A percentile compares a stretch with the other conserved stretches of the same genome.
Conservation (phyloP, 2,797 vertebrate species). For the Fundulus diaphanus region DNA sequence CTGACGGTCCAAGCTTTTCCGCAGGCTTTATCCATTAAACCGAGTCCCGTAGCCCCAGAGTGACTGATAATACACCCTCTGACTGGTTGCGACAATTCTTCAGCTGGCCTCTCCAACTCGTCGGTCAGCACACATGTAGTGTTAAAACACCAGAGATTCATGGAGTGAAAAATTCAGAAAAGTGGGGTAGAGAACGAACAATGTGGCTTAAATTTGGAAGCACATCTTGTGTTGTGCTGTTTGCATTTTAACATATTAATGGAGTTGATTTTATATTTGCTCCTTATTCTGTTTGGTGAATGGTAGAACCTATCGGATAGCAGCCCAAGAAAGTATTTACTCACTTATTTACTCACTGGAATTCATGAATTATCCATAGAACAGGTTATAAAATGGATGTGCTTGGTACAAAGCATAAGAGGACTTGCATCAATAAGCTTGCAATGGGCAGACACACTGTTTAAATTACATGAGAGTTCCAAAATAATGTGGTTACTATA, state of each 20-base stretch:
- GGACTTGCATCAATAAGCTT: too few relatives aligned
- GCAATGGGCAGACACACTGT: too few relatives aligned
- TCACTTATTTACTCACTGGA: too few relatives aligned
- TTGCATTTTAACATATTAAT: not conserved
- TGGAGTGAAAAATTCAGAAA: constrained; percentile 24
- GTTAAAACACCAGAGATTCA: constrained; percentile 54
- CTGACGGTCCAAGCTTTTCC: constrained; percentile 53
- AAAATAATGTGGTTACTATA: too few relatives aligned
- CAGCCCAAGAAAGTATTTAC: too few relatives aligned
- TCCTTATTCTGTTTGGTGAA: too few relatives aligned
- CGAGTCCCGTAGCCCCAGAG: constrained; percentile 54
- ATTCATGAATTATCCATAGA: too few relatives aligned
- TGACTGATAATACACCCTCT: constrained; percentile 53
- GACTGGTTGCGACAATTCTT: constrained; percentile 39
- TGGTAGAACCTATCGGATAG: too few relatives aligned
- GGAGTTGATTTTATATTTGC: not conserved
- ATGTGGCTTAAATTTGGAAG: constrained; percentile 17
- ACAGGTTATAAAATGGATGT: too few relatives aligned
- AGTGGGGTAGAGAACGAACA: constrained; percentile 51
- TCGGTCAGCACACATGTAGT: constrained; percentile 54
- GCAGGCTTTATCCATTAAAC: constrained; percentile 70
- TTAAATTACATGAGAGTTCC: too few relatives aligned
- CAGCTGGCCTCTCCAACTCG: constrained; percentile 37
- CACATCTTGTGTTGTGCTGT: not conserved
- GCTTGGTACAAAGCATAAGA: too few relatives aligned